phyloP scores from a whole-genome alignment of 2,797 vertebrate genomes.

The Sebastes trivittatus region DNA sequence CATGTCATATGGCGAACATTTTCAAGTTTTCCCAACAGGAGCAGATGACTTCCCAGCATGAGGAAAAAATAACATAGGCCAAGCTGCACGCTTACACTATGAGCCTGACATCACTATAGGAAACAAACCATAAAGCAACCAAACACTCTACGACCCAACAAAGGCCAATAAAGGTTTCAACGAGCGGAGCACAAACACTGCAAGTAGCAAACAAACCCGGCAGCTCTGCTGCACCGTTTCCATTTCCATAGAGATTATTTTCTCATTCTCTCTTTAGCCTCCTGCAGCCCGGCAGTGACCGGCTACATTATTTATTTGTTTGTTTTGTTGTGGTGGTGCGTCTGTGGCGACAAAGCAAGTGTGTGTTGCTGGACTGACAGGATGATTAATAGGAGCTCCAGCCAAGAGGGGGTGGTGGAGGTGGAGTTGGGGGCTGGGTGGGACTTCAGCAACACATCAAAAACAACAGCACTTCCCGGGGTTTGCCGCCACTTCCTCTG shows the following conservation, averaged over 20 bases:
- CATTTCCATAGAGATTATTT: conserved; percentile 64
- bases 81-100: conserved; percentile 57
- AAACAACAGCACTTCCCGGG: conserved; percentile 65
- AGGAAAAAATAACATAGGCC: conserved; percentile 40
- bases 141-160: conserved; percentile 67
- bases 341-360: conserved; percentile 45
- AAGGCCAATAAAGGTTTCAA: conserved; percentile 73
- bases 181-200: conserved; percentile 57
- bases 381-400: conserved; percentile 77
- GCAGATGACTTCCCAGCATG: conserved; percentile 32
- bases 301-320: conserved; percentile 69
- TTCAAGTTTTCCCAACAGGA: conserved; percentile 48
- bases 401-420: conserved; percentile 27
- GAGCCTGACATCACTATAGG: conserved; percentile 64
- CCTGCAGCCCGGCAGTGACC: conserved; percentile 46
- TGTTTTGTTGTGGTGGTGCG: conserved; percentile 50
- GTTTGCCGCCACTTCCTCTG: conserved; percentile 61
- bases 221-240: conserved; percentile 33
- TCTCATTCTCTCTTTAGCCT: conserved; percentile 40
- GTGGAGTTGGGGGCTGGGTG: conserved; percentile 49
- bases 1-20: conserved; percentile 31
- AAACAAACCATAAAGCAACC: conserved; percentile 70
- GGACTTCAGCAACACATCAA: conserved; percentile 66
- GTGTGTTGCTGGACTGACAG: conserved; percentile 69
- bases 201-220: conserved; percentile 62